Evolutionary conservation across 2,888 invertebrate species (phyloP), one percentile per base, ranked within the genome.

Genomic region (Dicyrtoma fusca): DNA sequence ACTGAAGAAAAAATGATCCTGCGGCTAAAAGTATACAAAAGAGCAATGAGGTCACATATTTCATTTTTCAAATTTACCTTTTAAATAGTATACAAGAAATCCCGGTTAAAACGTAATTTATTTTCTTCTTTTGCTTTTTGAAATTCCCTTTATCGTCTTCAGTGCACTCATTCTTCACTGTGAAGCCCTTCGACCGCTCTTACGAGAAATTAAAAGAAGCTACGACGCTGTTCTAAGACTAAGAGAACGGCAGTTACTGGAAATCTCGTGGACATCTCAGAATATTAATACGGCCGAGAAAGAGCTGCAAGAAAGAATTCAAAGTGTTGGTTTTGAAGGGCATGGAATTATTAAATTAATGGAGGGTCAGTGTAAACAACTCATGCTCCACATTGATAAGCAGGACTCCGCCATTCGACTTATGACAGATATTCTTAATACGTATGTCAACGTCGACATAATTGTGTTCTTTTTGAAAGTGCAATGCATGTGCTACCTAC

Each of bases 131-230:
- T n/a, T n/a, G n/a, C n/a, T n/a, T n/a, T n/a, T n/a, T n/a, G n/a
- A n/a, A n/a, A n/a, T n/a, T n/a, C n/a, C n/a, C n/a, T n/a, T n/a
- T n/a, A 34, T 34, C 11, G 49, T 49, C 11, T 19, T 19, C 34
- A 69, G 69, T 42, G 55, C 64, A 1, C n/a, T 73, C 42, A 69
- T 73, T 19, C 69, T 73, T n/a, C 69, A 69, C 19, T 73, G 71
- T 49, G 69, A 73, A 49, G 69, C 73, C 10, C 62, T 69, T 6
- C 63, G 64, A 11, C 73, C 73, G 11, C 17, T 69, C 11, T 57
- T 73, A 10, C 25, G 69, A 23, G 63, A 69, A 26, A 73, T 73
- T 1, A 73, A 73, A 49, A 17, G 53, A 14, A 49, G 51, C 23
- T 69, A 69, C 21, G 73, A 73, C 19, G 45, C 62, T 17, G 69